Evolutionary conservation across 2,797 vertebrate species (phyloP).

Genomic region (Australoheros facetus): DNA sequence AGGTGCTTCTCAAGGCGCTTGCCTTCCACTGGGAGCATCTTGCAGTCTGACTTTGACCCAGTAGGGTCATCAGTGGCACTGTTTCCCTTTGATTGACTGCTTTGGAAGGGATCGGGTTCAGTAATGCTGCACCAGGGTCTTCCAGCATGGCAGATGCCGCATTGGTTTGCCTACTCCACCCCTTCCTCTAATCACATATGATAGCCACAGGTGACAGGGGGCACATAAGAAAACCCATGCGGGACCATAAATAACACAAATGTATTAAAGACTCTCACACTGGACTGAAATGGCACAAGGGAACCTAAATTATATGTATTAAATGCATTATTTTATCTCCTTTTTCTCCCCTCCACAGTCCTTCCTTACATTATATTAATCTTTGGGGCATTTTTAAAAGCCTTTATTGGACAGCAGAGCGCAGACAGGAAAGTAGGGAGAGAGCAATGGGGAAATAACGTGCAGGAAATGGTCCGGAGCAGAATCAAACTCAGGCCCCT

Average conservation of each 20-base stretch:
- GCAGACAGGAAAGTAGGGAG: not conserved
- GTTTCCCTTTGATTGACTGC: not conserved
- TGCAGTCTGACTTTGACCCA: not conserved
- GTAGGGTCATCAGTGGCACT: not conserved
- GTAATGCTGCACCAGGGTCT: not conserved
- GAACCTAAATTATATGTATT: not conserved
- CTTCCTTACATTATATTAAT: not conserved
- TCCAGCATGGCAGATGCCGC: not conserved
- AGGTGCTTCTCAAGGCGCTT: not conserved
- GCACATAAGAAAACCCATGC: not conserved
- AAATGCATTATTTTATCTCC: not conserved
- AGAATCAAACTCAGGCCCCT: not conserved
- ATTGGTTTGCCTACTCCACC: too few relatives aligned
- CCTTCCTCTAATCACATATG: not conserved
- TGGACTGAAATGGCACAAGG: not conserved
- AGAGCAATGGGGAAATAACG: not conserved
- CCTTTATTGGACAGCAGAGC: not conserved
- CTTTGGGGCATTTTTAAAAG: not conserved
- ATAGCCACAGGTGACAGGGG: not conserved
- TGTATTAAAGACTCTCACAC: not conserved
- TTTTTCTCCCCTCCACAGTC: not conserved
- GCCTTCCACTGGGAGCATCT: not conserved
- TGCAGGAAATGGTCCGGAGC: rapidly evolving
- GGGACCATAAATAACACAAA: not conserved
- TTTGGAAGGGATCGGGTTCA: not conserved